Conservation (phyloP, 2,797 vertebrate genomes). For the Simalia tracyae region DNA sequence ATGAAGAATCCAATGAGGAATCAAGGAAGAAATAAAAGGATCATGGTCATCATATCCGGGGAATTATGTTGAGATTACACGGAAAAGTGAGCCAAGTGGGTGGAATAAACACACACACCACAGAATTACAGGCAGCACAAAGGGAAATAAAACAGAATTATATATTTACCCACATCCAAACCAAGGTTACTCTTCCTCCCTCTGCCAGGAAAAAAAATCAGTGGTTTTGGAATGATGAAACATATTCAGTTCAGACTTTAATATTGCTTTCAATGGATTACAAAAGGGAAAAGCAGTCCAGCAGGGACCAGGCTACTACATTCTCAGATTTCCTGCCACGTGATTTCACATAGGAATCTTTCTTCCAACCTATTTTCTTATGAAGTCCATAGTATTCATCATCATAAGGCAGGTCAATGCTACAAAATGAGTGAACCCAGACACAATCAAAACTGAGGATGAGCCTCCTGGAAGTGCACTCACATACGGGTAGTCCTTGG, state of each 20-base stretch:
- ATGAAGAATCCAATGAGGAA: background rate
- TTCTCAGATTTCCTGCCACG: background rate
- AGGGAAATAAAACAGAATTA: conserved; percentile 24
- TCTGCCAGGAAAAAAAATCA: conserved; percentile 38
- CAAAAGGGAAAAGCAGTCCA: background rate
- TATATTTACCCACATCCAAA: conserved; percentile 46
- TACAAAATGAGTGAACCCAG: background rate
- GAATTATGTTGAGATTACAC: background rate
- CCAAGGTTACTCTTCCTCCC: conserved; percentile 25
- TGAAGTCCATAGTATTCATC: background rate
- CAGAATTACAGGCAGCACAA: conserved; percentile 26
- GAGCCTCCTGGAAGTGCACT: background rate
- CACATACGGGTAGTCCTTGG: background rate
- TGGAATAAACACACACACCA: background rate
- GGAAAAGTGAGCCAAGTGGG: background rate
- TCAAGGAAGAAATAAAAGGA: background rate
- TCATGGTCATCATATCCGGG: background rate
- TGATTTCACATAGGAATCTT: background rate
- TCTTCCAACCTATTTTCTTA: background rate
- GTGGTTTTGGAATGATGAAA: conserved; percentile 28
- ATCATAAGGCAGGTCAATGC: background rate
- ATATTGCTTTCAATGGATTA: background rate
- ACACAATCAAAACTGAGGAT: background rate
- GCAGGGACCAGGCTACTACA: background rate
- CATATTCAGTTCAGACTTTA: background rate